These are phyloP conservation scores for Chromobotia macracanthus DNA, from an alignment of 2,797 vertebrate species.

Conservation along the genomic window DNA sequence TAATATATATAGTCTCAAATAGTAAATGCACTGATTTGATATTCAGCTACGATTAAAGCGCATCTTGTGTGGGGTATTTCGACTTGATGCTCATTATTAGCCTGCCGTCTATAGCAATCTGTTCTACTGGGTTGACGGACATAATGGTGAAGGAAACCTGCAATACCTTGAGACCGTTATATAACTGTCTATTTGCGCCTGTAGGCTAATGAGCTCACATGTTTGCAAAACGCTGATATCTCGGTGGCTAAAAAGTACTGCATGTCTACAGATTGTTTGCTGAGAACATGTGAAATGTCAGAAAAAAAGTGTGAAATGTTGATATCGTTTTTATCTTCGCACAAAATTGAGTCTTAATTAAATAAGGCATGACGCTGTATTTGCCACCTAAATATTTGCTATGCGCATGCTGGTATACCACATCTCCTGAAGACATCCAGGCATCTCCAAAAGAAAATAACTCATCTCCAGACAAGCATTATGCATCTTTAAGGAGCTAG, in stretches of 20 bases:
- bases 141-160: conserved; percentile 8
- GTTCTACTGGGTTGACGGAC: background rate
- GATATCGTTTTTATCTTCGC: background rate
- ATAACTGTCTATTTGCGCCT: conserved; percentile 11
- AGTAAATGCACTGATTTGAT: background rate
- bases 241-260: conserved; percentile 10
- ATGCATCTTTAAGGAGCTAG: conserved; percentile 69
- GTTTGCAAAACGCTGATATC: conserved; percentile 1
- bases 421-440: conserved; percentile 15
- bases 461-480: conserved; percentile 66
- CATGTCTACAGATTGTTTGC: background rate
- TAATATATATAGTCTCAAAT: too few species aligned
- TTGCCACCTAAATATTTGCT: background rate
- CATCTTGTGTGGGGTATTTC: background rate
- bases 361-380: conserved; percentile 1
- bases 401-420: background rate
- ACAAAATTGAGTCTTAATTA: background rate
- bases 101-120: background rate
- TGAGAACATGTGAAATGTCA: background rate
- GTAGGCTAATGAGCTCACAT: conserved; percentile 29
- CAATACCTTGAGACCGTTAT: conserved; percentile 18
- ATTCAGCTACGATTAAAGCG: background rate
- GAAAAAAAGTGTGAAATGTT: background rate
- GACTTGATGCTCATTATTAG: background rate
- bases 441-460: conserved; percentile 42